These are phyloP conservation scores for Anser brachyrhynchus DNA, from an alignment of 2,113 vertebrate species.

Conservation along the genomic window DNA sequence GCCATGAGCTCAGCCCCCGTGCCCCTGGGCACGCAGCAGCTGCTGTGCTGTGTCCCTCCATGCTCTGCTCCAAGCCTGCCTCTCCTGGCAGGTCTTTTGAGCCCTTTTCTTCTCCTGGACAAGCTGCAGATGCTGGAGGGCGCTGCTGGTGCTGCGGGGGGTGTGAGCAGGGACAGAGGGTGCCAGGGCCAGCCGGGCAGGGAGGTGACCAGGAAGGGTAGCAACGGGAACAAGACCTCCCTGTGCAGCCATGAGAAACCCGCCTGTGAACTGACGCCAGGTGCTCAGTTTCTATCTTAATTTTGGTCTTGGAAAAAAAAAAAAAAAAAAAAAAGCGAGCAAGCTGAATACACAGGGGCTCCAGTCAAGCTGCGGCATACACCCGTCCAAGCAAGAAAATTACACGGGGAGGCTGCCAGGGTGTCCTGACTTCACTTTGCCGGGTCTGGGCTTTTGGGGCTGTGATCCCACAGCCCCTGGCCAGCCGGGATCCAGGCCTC, in stretches of 20 bases:
- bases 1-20: background rate
- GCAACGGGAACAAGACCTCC: background rate
- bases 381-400: slow-evolving; percentile 39
- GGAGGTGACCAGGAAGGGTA: background rate
- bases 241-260: background rate
- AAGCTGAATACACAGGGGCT: slow-evolving; percentile 45
- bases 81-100: background rate
- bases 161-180: background rate
- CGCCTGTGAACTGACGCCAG: background rate
- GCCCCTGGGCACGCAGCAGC: rapidly evolving
- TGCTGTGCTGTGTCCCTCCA: background rate
- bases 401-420: slow-evolving; percentile 23
- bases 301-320: background rate
- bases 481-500: background rate
- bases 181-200: background rate
- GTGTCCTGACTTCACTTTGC: slow-evolving; percentile 52
- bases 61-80: background rate
- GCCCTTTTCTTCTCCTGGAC: background rate
- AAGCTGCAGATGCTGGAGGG: background rate
- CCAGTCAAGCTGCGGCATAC: slow-evolving; percentile 19
- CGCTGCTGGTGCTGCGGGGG: background rate
- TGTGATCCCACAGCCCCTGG: background rate
- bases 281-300: slow-evolving; percentile 47
- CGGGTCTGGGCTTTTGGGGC: background rate
- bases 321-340: background rate